Base-by-base conservation (phyloP, 1,140 invertebrate genomes). In the Mercenaria mercenaria region DNA sequence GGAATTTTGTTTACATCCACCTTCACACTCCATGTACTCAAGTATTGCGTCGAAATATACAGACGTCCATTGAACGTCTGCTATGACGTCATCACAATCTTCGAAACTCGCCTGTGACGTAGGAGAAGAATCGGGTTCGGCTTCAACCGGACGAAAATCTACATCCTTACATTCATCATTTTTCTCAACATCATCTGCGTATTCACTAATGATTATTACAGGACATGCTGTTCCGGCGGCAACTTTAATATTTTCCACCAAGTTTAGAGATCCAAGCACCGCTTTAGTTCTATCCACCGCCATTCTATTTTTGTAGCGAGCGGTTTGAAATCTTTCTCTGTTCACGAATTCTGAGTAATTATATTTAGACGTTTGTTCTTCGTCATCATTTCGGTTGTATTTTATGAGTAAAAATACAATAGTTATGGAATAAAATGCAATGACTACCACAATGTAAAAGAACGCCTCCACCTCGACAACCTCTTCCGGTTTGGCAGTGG, bases 401-500 rank as follows among this genome's bases (percentile, higher is more conserved):
- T 93, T 94, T 56, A 95, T 92, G 69, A 95, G 91, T 1, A 95
- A 84, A 13, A 95, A 79, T 10, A 94, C 92, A 67, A 95, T 93
- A 26, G 92, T 93, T 18, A 93, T 92, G 50, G 94, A 93, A 86
- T 95, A 95, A 76, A 95, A 93, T 50, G 92, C 79, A 69, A 95
- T 90, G 15, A 95, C 94, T 52, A 95, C 88, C 0, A 95, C 92
- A 34, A 95, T 95, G 91, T 95, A 95, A 18, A 94, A 37, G 50
- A 95, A 93, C 3, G 95, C 95, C 26, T 93, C 90, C 2, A 93
- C 41, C 18, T 92, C 86, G 3, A 88, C 86, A 29, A 23, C 6
- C 43, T 87, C 67, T 61, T 67, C 34, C 10, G 76, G 52, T 56
- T 80, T 61, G n/a, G 29, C n/a, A 23, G 83, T 37, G 4, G 50